These are phyloP conservation scores for Propithecus perrieri DNA, from an alignment of 2,797 vertebrate genomes.

Conservation along the genomic window DNA sequence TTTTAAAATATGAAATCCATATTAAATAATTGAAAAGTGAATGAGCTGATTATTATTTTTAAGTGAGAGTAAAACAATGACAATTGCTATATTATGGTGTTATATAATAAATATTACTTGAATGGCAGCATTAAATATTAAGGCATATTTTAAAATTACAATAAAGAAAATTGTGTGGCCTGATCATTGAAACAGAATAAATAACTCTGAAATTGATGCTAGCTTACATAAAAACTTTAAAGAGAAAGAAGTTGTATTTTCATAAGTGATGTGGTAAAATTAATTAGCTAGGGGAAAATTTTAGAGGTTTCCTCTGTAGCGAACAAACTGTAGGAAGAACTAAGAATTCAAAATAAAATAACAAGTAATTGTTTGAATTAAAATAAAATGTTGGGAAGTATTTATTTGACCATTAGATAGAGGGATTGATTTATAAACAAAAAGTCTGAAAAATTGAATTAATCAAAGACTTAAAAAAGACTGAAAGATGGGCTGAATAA, in stretches of 20 bases:
- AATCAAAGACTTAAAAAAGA: background rate
- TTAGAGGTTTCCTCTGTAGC: background rate
- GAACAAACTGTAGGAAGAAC: background rate
- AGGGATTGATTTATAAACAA: background rate
- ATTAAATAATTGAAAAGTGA: background rate
- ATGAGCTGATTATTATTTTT: background rate
- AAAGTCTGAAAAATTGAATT: background rate
- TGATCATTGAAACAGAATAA: background rate
- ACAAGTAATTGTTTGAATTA: background rate
- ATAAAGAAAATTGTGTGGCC: background rate
- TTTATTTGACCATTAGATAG: background rate
- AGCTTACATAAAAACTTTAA: background rate
- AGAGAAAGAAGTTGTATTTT: background rate
- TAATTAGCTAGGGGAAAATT: background rate
- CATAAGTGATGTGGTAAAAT: background rate
- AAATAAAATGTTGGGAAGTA: background rate
- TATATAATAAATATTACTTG: background rate
- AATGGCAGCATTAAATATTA: background rate
- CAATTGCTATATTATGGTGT: background rate
- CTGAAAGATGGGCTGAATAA: background rate
- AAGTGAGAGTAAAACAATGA: background rate
- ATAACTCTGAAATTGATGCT: background rate
- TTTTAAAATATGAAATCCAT: background rate
- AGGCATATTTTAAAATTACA: background rate
- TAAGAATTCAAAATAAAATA: background rate